Conservation (phyloP, 2,888 invertebrate genomes). For the Drosophila mettleri region DNA sequence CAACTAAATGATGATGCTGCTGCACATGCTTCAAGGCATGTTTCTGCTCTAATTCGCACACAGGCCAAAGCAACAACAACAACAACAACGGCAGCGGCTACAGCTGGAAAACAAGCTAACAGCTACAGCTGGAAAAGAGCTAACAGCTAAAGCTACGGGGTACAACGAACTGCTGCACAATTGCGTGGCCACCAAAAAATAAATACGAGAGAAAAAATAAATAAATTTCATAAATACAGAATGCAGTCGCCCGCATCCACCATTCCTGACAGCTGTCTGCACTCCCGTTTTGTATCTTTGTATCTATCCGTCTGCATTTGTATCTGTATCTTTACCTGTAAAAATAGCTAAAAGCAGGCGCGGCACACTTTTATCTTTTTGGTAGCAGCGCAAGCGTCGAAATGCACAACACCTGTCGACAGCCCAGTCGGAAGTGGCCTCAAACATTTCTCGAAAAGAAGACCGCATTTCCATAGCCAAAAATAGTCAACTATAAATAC, state of each 20-base stretch:
- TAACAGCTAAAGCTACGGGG: conserved; percentile 23
- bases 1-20: conserved; percentile 33
- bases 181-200: conserved; percentile 70
- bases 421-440: conserved; percentile 33
- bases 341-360: conserved; percentile 49
- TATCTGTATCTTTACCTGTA: conserved; percentile 26
- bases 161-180: conserved; percentile 73
- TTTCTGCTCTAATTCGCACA: conserved; percentile 83
- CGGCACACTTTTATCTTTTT: conserved; percentile 57
- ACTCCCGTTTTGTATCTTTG: conserved; percentile 14
- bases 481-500: conserved; percentile 20
- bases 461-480: conserved; percentile 19
- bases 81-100: conserved; percentile 29
- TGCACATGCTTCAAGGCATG: conserved; percentile 73
- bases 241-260: conserved; percentile 73
- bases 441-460: neutral
- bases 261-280: conserved; percentile 45
- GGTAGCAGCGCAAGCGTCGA: conserved; percentile 33
- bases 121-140: conserved; percentile 4
- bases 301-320: conserved; percentile 2
- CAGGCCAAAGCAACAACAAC: conserved; percentile 67
- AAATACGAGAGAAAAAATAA: conserved; percentile 21
- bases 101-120: conserved; percentile 17
- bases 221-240: conserved; percentile 71
- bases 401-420: conserved; percentile 69